phyloP scores from a whole-genome alignment of 2,888 invertebrate species.

The Polydrusus tereticollis region DNA sequence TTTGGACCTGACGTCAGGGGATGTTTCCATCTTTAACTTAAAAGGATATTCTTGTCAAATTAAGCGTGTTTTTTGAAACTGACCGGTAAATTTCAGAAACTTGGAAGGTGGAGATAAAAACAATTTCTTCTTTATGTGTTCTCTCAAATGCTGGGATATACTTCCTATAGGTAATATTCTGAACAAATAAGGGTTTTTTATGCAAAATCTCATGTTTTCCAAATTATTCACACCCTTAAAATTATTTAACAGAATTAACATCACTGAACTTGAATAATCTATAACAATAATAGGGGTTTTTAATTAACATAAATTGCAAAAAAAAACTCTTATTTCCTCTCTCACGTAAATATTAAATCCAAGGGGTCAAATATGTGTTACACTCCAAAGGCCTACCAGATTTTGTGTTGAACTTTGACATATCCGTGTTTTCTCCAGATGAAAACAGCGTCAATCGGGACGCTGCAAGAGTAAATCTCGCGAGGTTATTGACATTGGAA shows the following conservation, averaged over 20 bases:
- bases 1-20: not conserved
- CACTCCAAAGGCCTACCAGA: too few relatives aligned
- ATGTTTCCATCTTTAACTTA: not conserved
- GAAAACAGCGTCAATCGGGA: not conserved
- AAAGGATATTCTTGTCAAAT: constrained; percentile 46
- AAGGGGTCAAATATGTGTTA: not conserved
- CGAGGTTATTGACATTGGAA: constrained; percentile 9
- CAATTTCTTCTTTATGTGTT: constrained; percentile 67
- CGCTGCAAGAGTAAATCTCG: not conserved
- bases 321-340: not conserved
- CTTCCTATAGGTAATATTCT: constrained; percentile 72
- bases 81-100: constrained; percentile 44
- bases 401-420: not conserved
- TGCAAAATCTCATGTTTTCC: not conserved
- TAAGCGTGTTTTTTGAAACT: constrained; percentile 53
- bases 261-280: too few relatives aligned
- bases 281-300: too few relatives aligned
- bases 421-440: not conserved
- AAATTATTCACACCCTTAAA: not conserved
- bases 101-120: constrained; percentile 42
- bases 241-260: too few relatives aligned
- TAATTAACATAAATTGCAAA: too few relatives aligned
- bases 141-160: constrained; percentile 78
- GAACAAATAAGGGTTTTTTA: not conserved
- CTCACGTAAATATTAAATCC: not conserved